These are phyloP conservation scores for Porites lutea DNA, from an alignment of 64 coral and sea anemone species.

Conservation along the genomic window DNA sequence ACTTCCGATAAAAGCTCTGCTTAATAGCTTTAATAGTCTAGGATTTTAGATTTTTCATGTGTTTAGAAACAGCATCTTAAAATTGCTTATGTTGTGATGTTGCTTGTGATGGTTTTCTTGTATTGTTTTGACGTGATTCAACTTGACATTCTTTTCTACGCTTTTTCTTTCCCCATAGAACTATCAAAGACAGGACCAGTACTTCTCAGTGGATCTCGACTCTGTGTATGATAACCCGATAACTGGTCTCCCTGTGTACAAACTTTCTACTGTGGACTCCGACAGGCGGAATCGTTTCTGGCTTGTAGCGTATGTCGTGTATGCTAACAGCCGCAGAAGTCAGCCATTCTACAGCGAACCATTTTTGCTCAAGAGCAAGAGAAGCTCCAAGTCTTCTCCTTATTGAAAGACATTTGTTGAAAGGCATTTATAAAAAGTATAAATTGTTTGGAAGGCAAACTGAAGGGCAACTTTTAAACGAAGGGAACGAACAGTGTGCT, in stretches of 20 bases:
- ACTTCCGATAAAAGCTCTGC: too few relatives aligned
- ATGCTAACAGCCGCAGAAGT: constrained; percentile 69
- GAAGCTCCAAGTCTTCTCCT: constrained; percentile 58
- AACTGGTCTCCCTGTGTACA: constrained; percentile 75
- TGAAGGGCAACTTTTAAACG: too few relatives aligned
- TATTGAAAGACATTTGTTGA: not conserved
- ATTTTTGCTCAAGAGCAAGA: constrained; percentile 81
- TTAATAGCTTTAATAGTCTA: too few relatives aligned
- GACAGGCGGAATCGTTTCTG: constrained; percentile 86
- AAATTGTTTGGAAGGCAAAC: not conserved
- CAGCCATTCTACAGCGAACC: constrained; percentile 79
- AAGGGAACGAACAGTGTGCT: too few relatives aligned
- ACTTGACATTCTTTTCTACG: too few relatives aligned
- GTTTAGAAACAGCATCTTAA: too few relatives aligned
- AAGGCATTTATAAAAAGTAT: not conserved
- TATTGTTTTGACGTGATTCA: too few relatives aligned
- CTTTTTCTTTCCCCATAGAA: constrained; percentile 26
- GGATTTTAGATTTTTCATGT: too few relatives aligned
- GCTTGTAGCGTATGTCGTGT: constrained; percentile 71
- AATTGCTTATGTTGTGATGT: too few relatives aligned
- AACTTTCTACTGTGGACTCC: constrained; percentile 90
- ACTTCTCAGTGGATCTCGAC: constrained; percentile 85
- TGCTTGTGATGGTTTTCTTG: too few relatives aligned
- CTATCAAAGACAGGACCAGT: constrained; percentile 64
- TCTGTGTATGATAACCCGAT: constrained; percentile 75